phyloP scores from a whole-genome alignment of 1,140 invertebrate species.

The Procambarus virginalis region DNA sequence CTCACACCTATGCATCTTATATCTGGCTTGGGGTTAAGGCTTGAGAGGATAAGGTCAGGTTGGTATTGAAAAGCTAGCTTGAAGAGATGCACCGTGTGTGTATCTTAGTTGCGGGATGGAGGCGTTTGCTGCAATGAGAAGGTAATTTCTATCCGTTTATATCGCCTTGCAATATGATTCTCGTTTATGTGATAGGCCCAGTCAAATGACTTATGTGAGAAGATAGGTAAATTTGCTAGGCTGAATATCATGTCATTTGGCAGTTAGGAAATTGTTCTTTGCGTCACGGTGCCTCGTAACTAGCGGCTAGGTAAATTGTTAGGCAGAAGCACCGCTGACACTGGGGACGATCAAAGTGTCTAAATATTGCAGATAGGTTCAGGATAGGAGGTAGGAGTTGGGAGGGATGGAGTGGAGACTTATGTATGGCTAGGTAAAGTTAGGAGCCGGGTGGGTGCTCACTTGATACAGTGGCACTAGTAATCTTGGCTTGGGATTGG shows the following conservation, averaged over 20 bases:
- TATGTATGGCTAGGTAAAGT: conserved; percentile 60
- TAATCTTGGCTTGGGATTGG: neutral
- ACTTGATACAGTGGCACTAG: neutral
- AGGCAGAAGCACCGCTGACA: conserved; percentile 18
- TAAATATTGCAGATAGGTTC: conserved; percentile 32
- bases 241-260: conserved; percentile 41
- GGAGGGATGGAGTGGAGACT: conserved; percentile 38
- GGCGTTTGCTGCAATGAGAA: neutral
- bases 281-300: conserved; percentile 16
- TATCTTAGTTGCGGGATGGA: conserved; percentile 11
- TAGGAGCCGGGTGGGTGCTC: conserved; percentile 66
- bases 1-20: conserved; percentile 25
- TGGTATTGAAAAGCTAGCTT: neutral
- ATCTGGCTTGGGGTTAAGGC: conserved; percentile 8
- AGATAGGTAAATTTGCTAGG: conserved; percentile 35
- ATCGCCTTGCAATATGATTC: conserved; percentile 28
- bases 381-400: conserved; percentile 49
- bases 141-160: conserved; percentile 5
- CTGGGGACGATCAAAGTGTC: too few species aligned
- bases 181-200: conserved; percentile 51
- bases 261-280: conserved; percentile 31
- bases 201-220: conserved; percentile 38
- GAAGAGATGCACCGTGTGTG: neutral
- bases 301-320: conserved; percentile 67
- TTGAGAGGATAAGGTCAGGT: conserved; percentile 6